Conservation (phyloP, 2,113 vertebrate species). For the Sclerurus mexicanus region DNA sequence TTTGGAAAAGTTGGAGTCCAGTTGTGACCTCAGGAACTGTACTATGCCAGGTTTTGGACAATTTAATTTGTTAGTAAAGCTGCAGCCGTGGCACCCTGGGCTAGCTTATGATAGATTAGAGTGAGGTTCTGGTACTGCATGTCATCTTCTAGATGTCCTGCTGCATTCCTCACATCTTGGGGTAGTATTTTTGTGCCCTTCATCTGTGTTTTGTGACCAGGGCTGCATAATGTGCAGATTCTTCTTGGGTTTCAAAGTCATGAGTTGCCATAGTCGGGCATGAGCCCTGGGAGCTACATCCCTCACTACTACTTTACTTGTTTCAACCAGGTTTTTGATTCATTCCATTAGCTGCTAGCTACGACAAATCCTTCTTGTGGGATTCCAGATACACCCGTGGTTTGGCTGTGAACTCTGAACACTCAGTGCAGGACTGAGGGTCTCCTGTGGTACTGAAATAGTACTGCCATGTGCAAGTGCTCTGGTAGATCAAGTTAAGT, state of each 20-base stretch:
- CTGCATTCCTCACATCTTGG: not conserved
- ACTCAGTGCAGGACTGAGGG: not conserved
- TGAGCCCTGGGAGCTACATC: not conserved
- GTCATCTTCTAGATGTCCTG: not conserved
- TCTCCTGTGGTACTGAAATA: not conserved
- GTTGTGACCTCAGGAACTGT: not conserved
- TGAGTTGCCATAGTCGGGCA: fast-evolving
- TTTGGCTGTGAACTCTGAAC: not conserved
- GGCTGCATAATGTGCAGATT: not conserved
- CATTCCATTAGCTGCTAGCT: not conserved
- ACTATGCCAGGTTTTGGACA: not conserved
- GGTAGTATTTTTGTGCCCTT: not conserved
- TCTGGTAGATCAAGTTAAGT: not conserved
- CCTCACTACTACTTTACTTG: not conserved
- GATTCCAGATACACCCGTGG: fast-evolving
- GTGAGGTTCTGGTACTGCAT: not conserved
- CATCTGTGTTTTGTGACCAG: not conserved
- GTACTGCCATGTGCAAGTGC: not conserved
- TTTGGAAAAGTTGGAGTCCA: not conserved
- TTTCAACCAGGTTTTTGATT: not conserved
- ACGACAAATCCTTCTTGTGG: not conserved
- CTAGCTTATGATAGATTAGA: fast-evolving
- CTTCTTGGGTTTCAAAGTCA: not conserved
- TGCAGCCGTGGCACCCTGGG: not conserved
- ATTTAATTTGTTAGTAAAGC: not conserved